Percentiles rank a stretch among this genome's conserved stretches.
Evolutionary conservation across 2,113 vertebrate genomes (phyloP).

Genomic region (Xiphias gladius): DNA sequence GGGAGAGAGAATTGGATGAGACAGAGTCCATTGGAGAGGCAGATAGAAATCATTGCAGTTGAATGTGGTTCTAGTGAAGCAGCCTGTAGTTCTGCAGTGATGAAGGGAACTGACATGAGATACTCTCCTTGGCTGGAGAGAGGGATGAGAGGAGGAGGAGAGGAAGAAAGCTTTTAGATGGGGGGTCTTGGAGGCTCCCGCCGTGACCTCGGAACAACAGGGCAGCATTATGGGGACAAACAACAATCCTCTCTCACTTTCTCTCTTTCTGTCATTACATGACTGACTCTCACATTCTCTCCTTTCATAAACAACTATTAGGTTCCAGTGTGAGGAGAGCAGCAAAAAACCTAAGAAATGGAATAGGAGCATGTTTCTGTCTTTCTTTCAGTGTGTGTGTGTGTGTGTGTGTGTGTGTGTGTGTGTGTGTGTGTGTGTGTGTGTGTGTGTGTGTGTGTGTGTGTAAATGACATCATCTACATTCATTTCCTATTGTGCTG

Average conservation of each 20-base stretch:
- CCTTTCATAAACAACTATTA: constrained; percentile 52
- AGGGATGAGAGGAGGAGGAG: constrained; percentile 31
- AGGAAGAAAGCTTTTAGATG: constrained; percentile 52
- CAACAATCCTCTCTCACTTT: constrained; percentile 45
- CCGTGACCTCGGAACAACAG: constrained; percentile 47
- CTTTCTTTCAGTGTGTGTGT: background rate
- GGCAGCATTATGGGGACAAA: constrained; percentile 34
- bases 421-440: background rate
- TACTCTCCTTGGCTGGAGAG: constrained; percentile 52
- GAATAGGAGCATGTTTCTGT: constrained; percentile 6
- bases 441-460: constrained; percentile 10
- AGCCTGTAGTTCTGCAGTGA: constrained; percentile 42
- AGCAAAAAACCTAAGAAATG: constrained; percentile 20
- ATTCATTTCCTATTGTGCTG: background rate
- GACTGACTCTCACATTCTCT: constrained; percentile 15
- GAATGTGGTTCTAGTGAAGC: constrained; percentile 38
- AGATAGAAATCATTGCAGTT: constrained; percentile 10
- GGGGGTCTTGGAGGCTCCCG: constrained; percentile 34
- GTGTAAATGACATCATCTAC: constrained; percentile 39
- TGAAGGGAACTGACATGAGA: constrained; percentile 54
- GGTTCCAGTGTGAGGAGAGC: constrained; percentile 40
- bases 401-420: background rate
- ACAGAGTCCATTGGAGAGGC: background rate
- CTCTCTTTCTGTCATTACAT: constrained; percentile 31
- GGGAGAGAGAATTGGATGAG: background rate